Evolutionary conservation across 2,113 vertebrate genomes (phyloP), one percentile per base, ranked within the genome.

Genomic region (Lophura nycthemera): DNA sequence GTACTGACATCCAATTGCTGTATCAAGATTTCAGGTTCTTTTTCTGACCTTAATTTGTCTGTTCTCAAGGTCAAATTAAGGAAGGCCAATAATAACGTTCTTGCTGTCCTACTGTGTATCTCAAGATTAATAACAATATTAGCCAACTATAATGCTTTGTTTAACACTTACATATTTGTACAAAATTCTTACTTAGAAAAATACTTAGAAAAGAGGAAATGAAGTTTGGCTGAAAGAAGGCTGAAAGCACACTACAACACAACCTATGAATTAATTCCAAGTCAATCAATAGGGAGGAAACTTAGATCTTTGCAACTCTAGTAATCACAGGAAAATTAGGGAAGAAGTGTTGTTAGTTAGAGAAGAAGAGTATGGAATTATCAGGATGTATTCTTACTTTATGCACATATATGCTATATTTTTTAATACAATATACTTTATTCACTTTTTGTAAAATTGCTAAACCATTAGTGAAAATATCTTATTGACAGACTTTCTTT

Each of bases 21-120:
- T 70, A 43, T 21, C 86, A 89, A 88, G 45, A 60, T 21, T 64
- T 61, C 3, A 50, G 21, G n/a, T 78, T 48, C 38, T 92, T 88
- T 80, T 81, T 91, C 59, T 63, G 52, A 70, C 83, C 40, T 86
- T 93, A 81, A 77, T 93, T 84, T 96, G 16, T 76, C 71, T 95
- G 0, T 83, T 83, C 52, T 75, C 19, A 89, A 67, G 32, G 40
- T 83, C 48, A 20, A 83, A 17, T 66, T 87, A 94, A 94, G 52
- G 57, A 81, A 50, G 13, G 63, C 25, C 27, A 65, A 76, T 85
- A 88, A 89, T 74, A 96, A 87, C 61, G 4, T 92, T 91, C 69
- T 87, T 88, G 88, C 81, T 93, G 47, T 29, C 77, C 36, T 88
- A 45, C 17, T 32, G 54, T 66, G 25, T 76, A 32, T 29, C 84